Base-by-base conservation (phyloP, 2,797 vertebrate species). In the Aeoliscus strigatus region DNA sequence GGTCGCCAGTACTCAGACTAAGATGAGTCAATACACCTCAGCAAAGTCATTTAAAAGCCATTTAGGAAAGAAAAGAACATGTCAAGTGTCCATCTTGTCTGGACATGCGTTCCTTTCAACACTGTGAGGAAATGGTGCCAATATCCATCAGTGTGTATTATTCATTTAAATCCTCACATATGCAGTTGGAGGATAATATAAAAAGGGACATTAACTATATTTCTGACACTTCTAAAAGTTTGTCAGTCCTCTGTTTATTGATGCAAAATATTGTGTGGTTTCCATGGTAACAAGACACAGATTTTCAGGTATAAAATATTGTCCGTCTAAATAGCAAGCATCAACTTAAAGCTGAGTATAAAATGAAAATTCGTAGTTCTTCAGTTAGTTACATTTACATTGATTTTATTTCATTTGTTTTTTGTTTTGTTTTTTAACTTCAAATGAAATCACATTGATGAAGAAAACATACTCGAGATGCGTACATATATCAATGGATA, bases 161-260 rank as follows among this genome's bases (percentile, higher is more conserved):
- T 34, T 56, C 47, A n/a, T n/a, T n/a, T n/a, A 73, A 73, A 81
- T 61, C 49, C 46, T 51, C 41, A 79, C 48, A 61, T 66, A 62
- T 76, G 63, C 51, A 75, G 59, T 51, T 59, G 51, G 50, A n/a
- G n/a, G n/a, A n/a, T n/a, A n/a, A n/a, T n/a, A n/a, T n/a, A n/a
- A n/a, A n/a, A n/a, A n/a, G n/a, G n/a, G n/a, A n/a, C n/a, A n/a
- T n/a, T n/a, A n/a, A n/a, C n/a, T n/a, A n/a, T n/a, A n/a, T n/a
- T n/a, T n/a, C n/a, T n/a, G n/a, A n/a, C n/a, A n/a, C n/a, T n/a
- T n/a, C n/a, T n/a, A n/a, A n/a, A n/a, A n/a, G n/a, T n/a, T n/a
- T n/a, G n/a, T n/a, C n/a, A n/a, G n/a, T n/a, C n/a, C n/a, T n/a
- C n/a, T n/a, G n/a, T n/a, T n/a, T n/a, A n/a, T n/a, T n/a, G n/a